Evolutionary conservation across 2,888 invertebrate species (phyloP), one percentile per base, ranked within the genome.

Genomic region (Ophion costatus): DNA sequence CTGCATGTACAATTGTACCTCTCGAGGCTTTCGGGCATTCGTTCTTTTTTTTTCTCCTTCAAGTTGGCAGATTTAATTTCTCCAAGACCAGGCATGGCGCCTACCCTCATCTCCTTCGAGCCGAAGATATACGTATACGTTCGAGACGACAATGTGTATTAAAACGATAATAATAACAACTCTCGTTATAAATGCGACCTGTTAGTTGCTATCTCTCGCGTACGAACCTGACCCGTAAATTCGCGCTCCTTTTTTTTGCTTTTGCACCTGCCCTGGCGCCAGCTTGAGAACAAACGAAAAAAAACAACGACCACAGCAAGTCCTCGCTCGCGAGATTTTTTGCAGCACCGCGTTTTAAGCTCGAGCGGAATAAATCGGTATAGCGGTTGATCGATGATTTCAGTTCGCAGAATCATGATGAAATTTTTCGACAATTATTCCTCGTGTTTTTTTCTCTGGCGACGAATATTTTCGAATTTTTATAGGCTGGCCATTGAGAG

Each of bases 181-280:
- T 70, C 69, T 64, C 22, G 63, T 70, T 70, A 76, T 76, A 81
- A 63, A 81, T 69, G 67, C 80, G 75, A 81, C 59, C 75, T 75
- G 80, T 75, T 75, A 22, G 45, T 14, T 22, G 51, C 33, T 81
- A 63, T 63, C 51, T 61, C 33, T 45, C 74, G 61, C 38, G 29
- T 61, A 33, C 80, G 74, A 81, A 59, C 80, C 56, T 75, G 80
- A 81, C 75, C 69, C 69, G 75, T 81, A 81, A 74, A 51, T 75
- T 75, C 75, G 75, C 22, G 45, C 61, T 59, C 56, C 10, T 71
- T 56, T 42, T 56, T 45, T 17, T 75, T 51, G n/a, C 14, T 75
- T 75, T 81, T 69, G 33, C 80, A 81, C 74, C 80, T 81, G 80
- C 63, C 45, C 45, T 81, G 75, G 75, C 80, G 80, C 75, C 80